Evolutionary conservation across 2,797 vertebrate genomes (phyloP).

Genomic region (Molossus molossus): DNA sequence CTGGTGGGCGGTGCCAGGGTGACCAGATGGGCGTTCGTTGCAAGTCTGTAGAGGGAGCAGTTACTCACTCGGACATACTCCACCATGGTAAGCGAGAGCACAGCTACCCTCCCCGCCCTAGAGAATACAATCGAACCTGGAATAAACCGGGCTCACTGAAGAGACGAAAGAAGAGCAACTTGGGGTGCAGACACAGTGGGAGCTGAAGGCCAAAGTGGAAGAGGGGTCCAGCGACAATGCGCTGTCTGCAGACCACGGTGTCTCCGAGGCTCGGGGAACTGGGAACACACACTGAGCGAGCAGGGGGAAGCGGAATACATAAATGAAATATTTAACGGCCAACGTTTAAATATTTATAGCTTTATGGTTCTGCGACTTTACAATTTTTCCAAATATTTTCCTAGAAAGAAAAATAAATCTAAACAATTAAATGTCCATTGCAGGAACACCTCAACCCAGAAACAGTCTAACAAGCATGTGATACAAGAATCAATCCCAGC

Average conservation of each 20-base stretch:
- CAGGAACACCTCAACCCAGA: background rate
- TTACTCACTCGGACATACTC: background rate
- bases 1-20: background rate
- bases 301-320: background rate
- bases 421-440: background rate
- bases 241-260: fast-evolving
- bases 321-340: background rate
- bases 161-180: background rate
- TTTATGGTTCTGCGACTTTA: background rate
- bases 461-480: background rate
- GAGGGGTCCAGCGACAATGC: fast-evolving
- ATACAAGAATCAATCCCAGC: background rate
- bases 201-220: background rate
- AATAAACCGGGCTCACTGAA: background rate
- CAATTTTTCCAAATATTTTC: background rate
- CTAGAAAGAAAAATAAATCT: background rate
- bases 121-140: background rate
- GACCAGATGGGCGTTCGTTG: fast-evolving
- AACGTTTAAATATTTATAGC: background rate
- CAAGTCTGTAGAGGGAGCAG: background rate
- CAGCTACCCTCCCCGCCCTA: background rate
- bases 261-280: too few species aligned
- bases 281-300: background rate
- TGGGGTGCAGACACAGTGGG: background rate
- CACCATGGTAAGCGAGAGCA: background rate